Base-by-base conservation (phyloP, 1,140 invertebrate genomes). In the Drosophila baimaii region DNA sequence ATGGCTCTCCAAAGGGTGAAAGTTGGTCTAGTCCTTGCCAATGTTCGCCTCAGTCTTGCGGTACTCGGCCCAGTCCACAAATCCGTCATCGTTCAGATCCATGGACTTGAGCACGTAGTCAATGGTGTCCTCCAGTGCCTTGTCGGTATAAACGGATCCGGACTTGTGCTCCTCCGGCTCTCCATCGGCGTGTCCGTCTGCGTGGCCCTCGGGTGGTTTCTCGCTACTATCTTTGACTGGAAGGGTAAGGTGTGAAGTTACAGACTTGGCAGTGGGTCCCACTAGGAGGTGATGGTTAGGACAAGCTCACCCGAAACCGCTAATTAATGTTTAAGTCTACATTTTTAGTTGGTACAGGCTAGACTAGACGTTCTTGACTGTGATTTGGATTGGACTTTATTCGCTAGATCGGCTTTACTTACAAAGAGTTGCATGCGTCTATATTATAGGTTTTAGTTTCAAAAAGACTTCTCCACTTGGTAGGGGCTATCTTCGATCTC, bases 11-110 rank as follows among this genome's bases (percentile, higher is more conserved):
- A 3, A 3, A 12, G 46, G 21, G 5, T 17, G 5, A 41, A 21
- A 43, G 0, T 37, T 25, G 44, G 25, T 39, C 49, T 82, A 79
- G 15, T 85, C 73, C 33, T 78, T 89, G 61, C 80, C 84, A 46
- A 88, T 49, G 12, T 49, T 68, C 9, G 63, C 63, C 64, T 91
- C 90, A 44, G 81, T 90, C 51, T 85, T 91, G 62, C 94, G 93
- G 84, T 95, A 97, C 92, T 97, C 96, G 4, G 93, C 85, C 90
- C 96, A 97, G 85, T 95, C 95, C 56, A 97, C 95, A 83, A 93
- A 97, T 2, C 96, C 96, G 91, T 97, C 96, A 21, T 94, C 93
- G 90, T 97, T 95, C n/a, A 92, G 92, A 90, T 97, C 96, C 82
- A 96, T 95, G 62, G 94, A 93, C 55, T 94, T 93, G 8, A 97